Conservation (phyloP, 2,888 invertebrate genomes). For the Lasioglossum vierecki region DNA sequence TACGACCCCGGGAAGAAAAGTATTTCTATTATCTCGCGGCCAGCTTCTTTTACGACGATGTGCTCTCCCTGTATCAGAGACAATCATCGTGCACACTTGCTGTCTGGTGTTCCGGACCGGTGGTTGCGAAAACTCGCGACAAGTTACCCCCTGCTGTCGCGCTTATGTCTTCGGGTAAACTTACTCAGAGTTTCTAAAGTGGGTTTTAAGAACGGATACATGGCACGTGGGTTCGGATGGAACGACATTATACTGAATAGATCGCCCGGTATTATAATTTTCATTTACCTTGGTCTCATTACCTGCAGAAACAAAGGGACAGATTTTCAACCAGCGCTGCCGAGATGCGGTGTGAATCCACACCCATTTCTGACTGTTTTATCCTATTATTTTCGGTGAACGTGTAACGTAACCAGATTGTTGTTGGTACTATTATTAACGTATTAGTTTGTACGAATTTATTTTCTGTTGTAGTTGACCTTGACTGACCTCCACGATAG, state of each 20-base stretch:
- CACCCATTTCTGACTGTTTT: neutral
- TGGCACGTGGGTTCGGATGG: neutral
- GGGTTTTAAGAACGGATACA: constrained; percentile 8
- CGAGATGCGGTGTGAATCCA: neutral
- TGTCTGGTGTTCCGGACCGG: neutral
- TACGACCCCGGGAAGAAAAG: constrained; percentile 18
- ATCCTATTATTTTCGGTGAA: neutral
- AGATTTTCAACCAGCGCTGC: neutral
- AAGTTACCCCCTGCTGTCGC: neutral
- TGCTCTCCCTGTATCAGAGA: neutral
- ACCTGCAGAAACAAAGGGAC: neutral
- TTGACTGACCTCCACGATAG: no score
- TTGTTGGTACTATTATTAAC: neutral
- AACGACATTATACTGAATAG: neutral
- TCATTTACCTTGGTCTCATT: neutral
- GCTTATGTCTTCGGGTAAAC: constrained; percentile 11
- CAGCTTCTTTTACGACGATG: neutral
- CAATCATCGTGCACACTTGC: neutral
- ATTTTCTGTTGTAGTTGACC: no score
- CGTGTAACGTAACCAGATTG: neutral
- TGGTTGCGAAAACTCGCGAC: constrained; percentile 4
- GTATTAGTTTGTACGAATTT: neutral
- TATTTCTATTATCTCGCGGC: constrained; percentile 39
- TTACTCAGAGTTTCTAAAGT: neutral
- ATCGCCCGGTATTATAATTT: neutral